Evolutionary conservation across 2,888 invertebrate species (phyloP), one percentile per base, ranked within the genome.

Genomic region (Dynastes hyllus): DNA sequence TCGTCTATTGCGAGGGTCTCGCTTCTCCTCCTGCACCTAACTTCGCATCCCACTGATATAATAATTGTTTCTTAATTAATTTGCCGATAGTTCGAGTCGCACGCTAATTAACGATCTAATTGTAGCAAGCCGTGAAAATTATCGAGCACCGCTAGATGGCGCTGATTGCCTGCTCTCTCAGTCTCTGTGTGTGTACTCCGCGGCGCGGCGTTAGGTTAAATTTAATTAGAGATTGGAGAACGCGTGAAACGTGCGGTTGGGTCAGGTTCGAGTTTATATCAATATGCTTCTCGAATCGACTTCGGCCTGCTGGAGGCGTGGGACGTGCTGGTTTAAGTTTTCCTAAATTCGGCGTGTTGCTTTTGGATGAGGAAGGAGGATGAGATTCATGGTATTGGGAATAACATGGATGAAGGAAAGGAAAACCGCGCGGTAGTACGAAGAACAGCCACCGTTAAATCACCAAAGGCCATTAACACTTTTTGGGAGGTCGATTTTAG

Each of bases 201-300:
- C 45, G 45, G 8, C 45, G 45, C 45, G 45, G 32, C 50, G 53
- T 51, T 16, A 71, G 71, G 71, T 53, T 53, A 71, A 71, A 71
- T 71, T 71, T 71, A 71, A 71, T 71, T 71, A 71, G 53, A 55
- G 55, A 32, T 22, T n/a, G 37, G 69, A 29, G 45, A 16, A 29
- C 6, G 73, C 53, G 61, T 61, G 73, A 73, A 73, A 40, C 37
- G 40, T 55, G 73, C 61, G 73, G 73, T 73, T 61, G 73, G 69
- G 69, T 69, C 69, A 69, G 51, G 69, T 69, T 69, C 50, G 45
- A 69, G 69, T 51, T 69, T 69, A 51, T 69, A 69, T 69, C 69
- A 69, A 69, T 69, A 69, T 69, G 50, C 69, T 27, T 22, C 69
- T 11, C 37, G 66, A 16, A 63, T 9, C 55, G 13, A n/a, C n/a